Base-by-base conservation (phyloP, 1,140 invertebrate species). In the Mya arenaria region DNA sequence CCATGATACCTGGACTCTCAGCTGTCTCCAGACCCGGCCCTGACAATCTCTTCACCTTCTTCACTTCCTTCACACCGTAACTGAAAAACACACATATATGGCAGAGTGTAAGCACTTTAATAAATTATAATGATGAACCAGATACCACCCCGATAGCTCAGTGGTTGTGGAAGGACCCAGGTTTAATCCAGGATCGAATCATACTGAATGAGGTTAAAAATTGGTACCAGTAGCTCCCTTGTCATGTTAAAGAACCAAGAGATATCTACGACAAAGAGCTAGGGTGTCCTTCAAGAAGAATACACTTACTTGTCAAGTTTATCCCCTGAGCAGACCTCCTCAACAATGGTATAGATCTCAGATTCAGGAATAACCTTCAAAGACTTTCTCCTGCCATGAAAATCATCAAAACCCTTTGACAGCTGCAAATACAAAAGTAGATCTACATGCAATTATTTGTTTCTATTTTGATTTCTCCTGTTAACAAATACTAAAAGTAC, bases 1-100 rank as follows among this genome's bases (percentile, higher is more conserved):
- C 88, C 86, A 91, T 91, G 58, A 93, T 86, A n/a, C 91, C 91
- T n/a, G 91, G 87, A 13, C 74, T 71, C n/a, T 90, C 82, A n/a
- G 84, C 86, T 28, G 88, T 86, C 71, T 89, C 89, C 32, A 91
- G 65, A 2, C 92, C 92, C 6, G 91, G 89, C 1, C 92, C 92
- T 32, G 90, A 89, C 66, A 93, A 71, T 73, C 89, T 85, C 30
- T 90, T 89, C 5, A 87, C 71, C 23, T 86, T 86, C 28, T 91
- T 84, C 0, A 92, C 82, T 78, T 88, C 86, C 55, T 92, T 92
- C 2, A 92, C 63, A 32, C 92, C 92, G 89, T 91, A 92, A 17
- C 92, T 93, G 56, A 58, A 86, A 85, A n/a, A n/a, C n/a, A n/a
- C n/a, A 32, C 79, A 60, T 10, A 52, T 10, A 52, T 0, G 32